These are phyloP conservation scores for Sarcophilus harrisii DNA, from an alignment of 2,797 vertebrate genomes.

Conservation along the genomic window DNA sequence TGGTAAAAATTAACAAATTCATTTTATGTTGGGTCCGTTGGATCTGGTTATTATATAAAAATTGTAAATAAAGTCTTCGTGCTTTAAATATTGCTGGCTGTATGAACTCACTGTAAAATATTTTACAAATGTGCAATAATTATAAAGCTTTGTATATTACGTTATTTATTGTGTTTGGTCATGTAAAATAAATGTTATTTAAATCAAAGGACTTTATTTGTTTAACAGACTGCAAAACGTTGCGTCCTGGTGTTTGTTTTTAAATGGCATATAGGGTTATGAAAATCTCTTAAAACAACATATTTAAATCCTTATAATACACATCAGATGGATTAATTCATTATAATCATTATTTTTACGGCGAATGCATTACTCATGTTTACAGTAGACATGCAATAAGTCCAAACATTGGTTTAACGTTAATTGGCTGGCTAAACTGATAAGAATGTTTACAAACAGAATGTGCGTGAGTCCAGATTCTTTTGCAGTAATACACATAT, in stretches of 20 bases:
- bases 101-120: constrained; percentile 98
- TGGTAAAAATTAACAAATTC: constrained; percentile 90
- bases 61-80: constrained; percentile 96
- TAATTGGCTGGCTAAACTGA: constrained; percentile 88
- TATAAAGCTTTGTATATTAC: constrained; percentile 99
- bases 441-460: constrained; percentile 83
- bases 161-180: constrained; percentile 99
- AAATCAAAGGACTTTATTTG: constrained; percentile 89
- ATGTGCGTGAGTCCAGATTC: constrained; percentile 49
- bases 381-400: constrained; percentile 84
- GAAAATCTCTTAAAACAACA: constrained; percentile 88
- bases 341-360: constrained; percentile 88
- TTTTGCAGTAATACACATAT: constrained; percentile 30
- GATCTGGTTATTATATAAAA: constrained; percentile 94
- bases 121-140: constrained; percentile 99
- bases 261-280: constrained; percentile 84
- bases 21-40: constrained; percentile 93
- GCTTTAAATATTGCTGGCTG: constrained; percentile 99
- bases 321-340: constrained; percentile 88
- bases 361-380: constrained; percentile 88
- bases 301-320: constrained; percentile 87
- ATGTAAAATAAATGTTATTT: constrained; percentile 99
- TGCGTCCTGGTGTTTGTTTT: constrained; percentile 84
- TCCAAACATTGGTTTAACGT: constrained; percentile 88
- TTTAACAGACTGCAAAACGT: constrained; percentile 85